Evolutionary conservation across 2,888 invertebrate species (phyloP).

Genomic region (Deroplatys truncata): DNA sequence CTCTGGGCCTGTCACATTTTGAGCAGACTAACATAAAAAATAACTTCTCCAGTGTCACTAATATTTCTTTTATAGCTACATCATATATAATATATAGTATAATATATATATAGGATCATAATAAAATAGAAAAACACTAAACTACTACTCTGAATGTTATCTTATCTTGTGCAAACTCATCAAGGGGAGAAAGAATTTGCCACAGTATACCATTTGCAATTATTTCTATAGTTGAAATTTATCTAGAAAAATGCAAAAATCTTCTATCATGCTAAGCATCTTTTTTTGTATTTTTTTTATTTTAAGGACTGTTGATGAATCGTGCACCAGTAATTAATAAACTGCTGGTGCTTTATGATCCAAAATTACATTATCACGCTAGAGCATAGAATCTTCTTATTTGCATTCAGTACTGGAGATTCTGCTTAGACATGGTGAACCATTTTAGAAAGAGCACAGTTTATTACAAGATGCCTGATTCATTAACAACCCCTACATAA

Average conservation of each 20-base stretch:
- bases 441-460: background rate
- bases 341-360: background rate
- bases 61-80: constrained; percentile 36
- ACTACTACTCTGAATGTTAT: constrained; percentile 32
- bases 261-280: constrained; percentile 31
- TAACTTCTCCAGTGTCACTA: constrained; percentile 34
- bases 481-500: background rate
- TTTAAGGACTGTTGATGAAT: constrained; percentile 27
- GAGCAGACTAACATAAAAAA: constrained; percentile 39
- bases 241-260: constrained; percentile 34
- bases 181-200: constrained; percentile 33
- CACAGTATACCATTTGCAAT: constrained; percentile 33
- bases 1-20: constrained; percentile 31
- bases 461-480: background rate
- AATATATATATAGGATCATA: constrained; percentile 38
- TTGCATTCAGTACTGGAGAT: background rate
- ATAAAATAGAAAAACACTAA: constrained; percentile 39
- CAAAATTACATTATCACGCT: background rate
- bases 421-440: background rate
- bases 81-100: constrained; percentile 37
- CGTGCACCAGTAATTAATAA: constrained; percentile 3
- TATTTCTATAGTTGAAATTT: constrained; percentile 30
- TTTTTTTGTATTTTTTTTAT: constrained; percentile 1
- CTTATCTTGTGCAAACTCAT: constrained; percentile 34
- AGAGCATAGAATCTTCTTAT: background rate